Base-by-base conservation (phyloP, 2,888 invertebrate genomes). In the Orthosia gracilis region DNA sequence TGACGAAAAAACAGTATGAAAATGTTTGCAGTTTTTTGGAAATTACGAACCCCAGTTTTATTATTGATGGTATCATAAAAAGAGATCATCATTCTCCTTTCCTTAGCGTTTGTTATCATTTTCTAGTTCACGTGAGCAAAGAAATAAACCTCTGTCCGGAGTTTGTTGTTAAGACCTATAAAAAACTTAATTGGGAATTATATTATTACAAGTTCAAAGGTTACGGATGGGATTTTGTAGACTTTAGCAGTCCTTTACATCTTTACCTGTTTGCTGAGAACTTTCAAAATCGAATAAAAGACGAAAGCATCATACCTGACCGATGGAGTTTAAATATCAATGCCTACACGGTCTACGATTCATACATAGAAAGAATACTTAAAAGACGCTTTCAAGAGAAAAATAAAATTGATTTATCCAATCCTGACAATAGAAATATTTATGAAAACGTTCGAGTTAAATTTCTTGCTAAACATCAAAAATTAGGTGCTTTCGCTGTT, bases 261-360 rank as follows among this genome's bases (percentile, higher is more conserved):
- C 26, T 84, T 12, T 78, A 84, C 21, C 52, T 84, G 21, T n/a
- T 72, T 3, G 78, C 76, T 0, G 57, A 84, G 15, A 76, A 78
- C 59, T 76, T 84, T 2, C 45, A 62, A 15, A 71, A 58, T n/a
- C 52, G 64, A 61, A 57, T 84, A 49, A 62, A 55, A 18, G 54
- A 73, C 11, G 50, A n/a, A 9, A 64, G 23, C 2, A 1, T 49
- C 9, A 31, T 9, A 15, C 21, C 55, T 1, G 59, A 69, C 5
- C 66, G 69, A 57, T 84, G 84, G 84, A 67, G 84, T 55, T 31
- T 84, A 40, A 64, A 84, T n/a, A 64, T 63, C 3, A 84, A 81
- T 52, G 73, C 69, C 0, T 84, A 76, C 52, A 62, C 78, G 15
- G 67, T 79, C 3, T 84, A 84, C 59, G 78, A 84, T n/a, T 52